These are phyloP conservation scores for Netelia melanura DNA, from an alignment of 2,888 invertebrate species.

Conservation along the genomic window DNA sequence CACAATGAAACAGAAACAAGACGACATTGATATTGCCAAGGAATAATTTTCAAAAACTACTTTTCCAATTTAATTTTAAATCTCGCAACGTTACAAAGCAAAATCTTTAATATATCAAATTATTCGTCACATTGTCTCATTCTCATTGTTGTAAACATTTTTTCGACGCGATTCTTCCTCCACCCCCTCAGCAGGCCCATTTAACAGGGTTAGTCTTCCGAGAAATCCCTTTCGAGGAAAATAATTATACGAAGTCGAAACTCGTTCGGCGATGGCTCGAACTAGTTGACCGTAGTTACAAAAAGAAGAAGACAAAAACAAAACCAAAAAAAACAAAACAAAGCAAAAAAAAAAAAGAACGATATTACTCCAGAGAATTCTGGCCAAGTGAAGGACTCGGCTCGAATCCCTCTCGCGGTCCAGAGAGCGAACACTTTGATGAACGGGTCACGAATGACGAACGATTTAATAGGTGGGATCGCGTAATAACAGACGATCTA, in stretches of 20 bases:
- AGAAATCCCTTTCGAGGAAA: slow-evolving; percentile 52
- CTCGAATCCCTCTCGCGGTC: slow-evolving; percentile 27
- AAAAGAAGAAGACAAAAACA: background rate
- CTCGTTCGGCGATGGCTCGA: background rate
- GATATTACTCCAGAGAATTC: slow-evolving; percentile 36
- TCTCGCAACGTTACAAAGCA: no score
- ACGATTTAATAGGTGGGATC: slow-evolving; percentile 80
- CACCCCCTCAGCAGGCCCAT: background rate
- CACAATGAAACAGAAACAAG: no score
- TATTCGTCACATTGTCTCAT: no score
- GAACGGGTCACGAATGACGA: slow-evolving; percentile 79
- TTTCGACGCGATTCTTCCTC: background rate
- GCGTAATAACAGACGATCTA: slow-evolving; percentile 68
- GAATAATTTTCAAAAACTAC: no score
- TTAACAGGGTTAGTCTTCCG: slow-evolving; percentile 2
- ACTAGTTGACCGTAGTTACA: slow-evolving; percentile 33
- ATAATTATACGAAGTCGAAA: slow-evolving; percentile 35
- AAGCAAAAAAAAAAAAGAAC: slow-evolving; percentile 6
- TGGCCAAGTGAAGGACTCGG: slow-evolving; percentile 51
- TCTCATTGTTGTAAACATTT: no score
- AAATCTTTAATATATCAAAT: no score
- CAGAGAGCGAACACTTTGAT: slow-evolving; percentile 72
- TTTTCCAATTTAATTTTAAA: no score
- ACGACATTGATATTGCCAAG: no score
- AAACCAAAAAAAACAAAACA: slow-evolving; percentile 6